Evolutionary conservation across 2,113 vertebrate genomes (phyloP).

Genomic region (Pyxicephalus adspersus): DNA sequence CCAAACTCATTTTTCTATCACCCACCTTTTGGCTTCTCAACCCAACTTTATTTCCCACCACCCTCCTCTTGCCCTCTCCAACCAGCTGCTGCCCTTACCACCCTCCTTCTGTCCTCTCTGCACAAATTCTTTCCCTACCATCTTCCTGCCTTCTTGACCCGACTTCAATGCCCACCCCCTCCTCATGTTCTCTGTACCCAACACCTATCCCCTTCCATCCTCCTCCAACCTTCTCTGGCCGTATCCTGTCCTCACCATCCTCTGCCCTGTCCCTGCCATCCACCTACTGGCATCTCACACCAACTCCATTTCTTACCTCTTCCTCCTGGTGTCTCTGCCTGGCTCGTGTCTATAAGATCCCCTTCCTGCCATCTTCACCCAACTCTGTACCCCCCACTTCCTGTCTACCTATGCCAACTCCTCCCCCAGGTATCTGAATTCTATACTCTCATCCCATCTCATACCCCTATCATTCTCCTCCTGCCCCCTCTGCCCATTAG

Average conservation of each 20-base stretch:
- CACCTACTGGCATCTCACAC: background rate
- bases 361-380: background rate
- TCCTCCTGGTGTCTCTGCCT: background rate
- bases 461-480: background rate
- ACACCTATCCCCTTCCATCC: background rate
- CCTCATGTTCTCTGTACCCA: no score
- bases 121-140: background rate
- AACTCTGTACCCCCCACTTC: background rate
- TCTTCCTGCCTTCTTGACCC: background rate
- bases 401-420: background rate
- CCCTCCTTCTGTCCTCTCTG: background rate
- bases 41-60: background rate
- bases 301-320: background rate
- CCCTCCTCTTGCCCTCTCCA: background rate
- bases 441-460: background rate
- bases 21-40: background rate
- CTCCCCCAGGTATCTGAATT: background rate
- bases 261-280: background rate
- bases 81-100: background rate
- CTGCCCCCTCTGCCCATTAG: background rate
- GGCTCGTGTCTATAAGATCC: background rate
- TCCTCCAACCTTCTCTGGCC: background rate
- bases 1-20: background rate
- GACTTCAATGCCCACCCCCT: background rate
- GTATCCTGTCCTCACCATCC: background rate